Evolutionary conservation across 2,888 invertebrate genomes (phyloP).

Genomic region (Hydrotaea cyrtoneurina): DNA sequence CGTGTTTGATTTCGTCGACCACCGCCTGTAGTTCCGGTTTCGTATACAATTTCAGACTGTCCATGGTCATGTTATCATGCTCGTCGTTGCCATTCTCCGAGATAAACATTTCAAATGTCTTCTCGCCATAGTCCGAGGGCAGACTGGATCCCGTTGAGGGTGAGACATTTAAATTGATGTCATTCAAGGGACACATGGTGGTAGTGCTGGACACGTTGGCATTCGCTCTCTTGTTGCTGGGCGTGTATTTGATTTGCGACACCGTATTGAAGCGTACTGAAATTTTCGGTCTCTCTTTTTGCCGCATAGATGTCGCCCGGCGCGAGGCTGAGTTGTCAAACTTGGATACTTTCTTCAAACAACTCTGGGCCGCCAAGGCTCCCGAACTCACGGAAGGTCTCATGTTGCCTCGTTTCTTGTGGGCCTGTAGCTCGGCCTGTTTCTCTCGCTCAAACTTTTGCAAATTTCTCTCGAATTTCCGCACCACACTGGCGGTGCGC

Average conservation of each 20-base stretch:
- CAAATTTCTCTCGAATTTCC: slow-evolving; percentile 82
- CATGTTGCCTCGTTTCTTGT: slow-evolving; percentile 75
- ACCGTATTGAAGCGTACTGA: slow-evolving; percentile 80
- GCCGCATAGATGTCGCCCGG: slow-evolving; percentile 85
- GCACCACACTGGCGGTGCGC: slow-evolving; percentile 79
- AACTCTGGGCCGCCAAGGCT: slow-evolving; percentile 77
- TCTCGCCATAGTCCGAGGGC: slow-evolving; percentile 81
- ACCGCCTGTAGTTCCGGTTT: slow-evolving; percentile 78
- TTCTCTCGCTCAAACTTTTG: slow-evolving; percentile 85
- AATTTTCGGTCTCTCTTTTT: slow-evolving; percentile 82
- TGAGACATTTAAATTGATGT: slow-evolving; percentile 70
- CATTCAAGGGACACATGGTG: slow-evolving; percentile 70
- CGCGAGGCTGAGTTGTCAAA: slow-evolving; percentile 83
- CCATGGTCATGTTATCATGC: slow-evolving; percentile 83
- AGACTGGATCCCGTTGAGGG: slow-evolving; percentile 71
- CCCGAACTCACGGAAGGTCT: slow-evolving; percentile 78
- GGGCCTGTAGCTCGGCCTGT: slow-evolving; percentile 74
- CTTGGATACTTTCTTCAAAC: slow-evolving; percentile 79
- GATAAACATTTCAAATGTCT: slow-evolving; percentile 84
- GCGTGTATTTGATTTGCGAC: slow-evolving; percentile 79
- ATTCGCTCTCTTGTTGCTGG: slow-evolving; percentile 74
- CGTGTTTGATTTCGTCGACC: slow-evolving; percentile 77
- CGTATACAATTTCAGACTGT: slow-evolving; percentile 83
- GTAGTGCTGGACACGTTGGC: slow-evolving; percentile 56
- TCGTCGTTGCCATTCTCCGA: slow-evolving; percentile 84